Evolutionary conservation across 2,797 vertebrate species (phyloP), one percentile per base, ranked within the genome.

Genomic region (Eurystomus glaucurus): DNA sequence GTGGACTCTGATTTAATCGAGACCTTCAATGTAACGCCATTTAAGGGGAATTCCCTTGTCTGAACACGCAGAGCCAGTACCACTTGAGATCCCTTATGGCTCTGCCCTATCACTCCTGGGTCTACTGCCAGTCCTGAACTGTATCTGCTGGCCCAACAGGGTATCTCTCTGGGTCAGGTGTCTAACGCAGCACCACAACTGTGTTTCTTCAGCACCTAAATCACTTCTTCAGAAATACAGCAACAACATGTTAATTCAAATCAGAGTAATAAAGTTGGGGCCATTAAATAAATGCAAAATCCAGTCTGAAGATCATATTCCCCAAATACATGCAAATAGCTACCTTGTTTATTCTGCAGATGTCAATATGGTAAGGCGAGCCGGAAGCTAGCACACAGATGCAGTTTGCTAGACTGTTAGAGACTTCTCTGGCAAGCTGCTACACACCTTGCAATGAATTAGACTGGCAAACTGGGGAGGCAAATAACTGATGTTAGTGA

Each of bases 231-330:
- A 90, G 15, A 61, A 37, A 19, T 4, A 14, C 2, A 39, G 25
- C 18, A 43, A 26, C 1, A 8, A 75, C 95, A 92, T 11, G 45
- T 9, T 80, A 88, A 68, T 28, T 95, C 88, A 93, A 94, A 96
- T 90, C 75, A 92, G 66, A 94, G 74, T 1, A 74, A 35, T 54
- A 31, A 64, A 68, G 4, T 1, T 26, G 26, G 3, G n/a, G 2
- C 9, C 41, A 11, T 25, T 25, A 43, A 50, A 66, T 9, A 80
- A 78, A 88, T 1, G 3, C 26, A 57, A 37, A 75, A 48, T 54
- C 15, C 25, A 26, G 0, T 54, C 4, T 37, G 31, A 57, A 65
- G 29, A 48, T 20, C 11, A 0, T 11, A 3, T 21, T 68, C 29
- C 39, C 35, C n/a, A 76, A 80, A 46, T 2, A 25, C 2, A 10